Base-by-base conservation (phyloP, 2,797 vertebrate species). In the Macropus fuliginosus region DNA sequence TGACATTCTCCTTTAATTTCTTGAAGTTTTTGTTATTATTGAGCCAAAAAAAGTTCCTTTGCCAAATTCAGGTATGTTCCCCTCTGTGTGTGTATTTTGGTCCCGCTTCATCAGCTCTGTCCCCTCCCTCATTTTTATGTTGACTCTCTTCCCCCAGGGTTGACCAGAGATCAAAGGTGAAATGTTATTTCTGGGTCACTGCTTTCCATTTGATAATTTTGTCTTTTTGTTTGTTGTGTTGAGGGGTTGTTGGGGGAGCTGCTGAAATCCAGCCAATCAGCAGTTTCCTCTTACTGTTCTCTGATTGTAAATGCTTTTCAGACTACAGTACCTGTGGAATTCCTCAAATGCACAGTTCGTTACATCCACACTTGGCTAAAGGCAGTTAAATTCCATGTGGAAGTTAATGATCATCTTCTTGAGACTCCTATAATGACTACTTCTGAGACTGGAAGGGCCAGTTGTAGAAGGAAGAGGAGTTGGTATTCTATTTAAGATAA, bases 261-360 rank as follows among this genome's bases (percentile, higher is more conserved):
- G 97, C 94, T 98, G 96, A 98, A 97, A 98, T 97, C 97, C 94
- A 62, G 29, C 93, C 94, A 92, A 96, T 93, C 97, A 98, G 96
- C 96, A 96, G 96, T 96, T 95, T 94, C 92, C 91, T 97, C 96
- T 97, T 97, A 97, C 97, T 98, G 98, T 95, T 98, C 93, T 96
- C 59, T 97, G 97, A 94, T 95, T 98, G 95, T 98, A 92, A 97
- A 96, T 98, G 98, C 95, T 98, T 98, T 97, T 98, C 93, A 97
- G 97, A 96, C 92, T 96, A 97, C 89, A 56, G 91, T 94, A 93
- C 92, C 91, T 93, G 66, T 59, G 93, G 94, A 94, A 57, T 94
- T 92, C 93, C 91, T 89, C 93, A 54, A 95, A 81, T 27, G 24
- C 18, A 11, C 52, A 56, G 50, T 95, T 96, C 52, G 14, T 40